Evolutionary conservation across 2,888 invertebrate genomes (phyloP).

Genomic region (Agonopterix alstromeriana): DNA sequence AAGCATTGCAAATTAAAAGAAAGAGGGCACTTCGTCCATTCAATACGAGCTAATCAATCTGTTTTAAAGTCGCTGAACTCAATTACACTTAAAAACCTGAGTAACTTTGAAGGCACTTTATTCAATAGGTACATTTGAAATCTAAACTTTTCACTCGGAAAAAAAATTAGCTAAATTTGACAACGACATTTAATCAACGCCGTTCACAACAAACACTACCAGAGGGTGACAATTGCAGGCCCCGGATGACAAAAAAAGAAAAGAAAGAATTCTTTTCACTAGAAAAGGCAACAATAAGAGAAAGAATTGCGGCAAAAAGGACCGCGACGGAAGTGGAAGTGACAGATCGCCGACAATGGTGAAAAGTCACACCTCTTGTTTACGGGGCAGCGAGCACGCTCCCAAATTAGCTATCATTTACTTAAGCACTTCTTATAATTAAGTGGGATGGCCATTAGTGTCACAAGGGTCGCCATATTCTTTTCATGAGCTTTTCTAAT

Average conservation of each 20-base stretch:
- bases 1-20: no score
- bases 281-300: slow-evolving; percentile 67
- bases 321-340: slow-evolving; percentile 65
- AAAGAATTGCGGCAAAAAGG: slow-evolving; percentile 55
- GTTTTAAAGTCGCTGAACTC: no score
- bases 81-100: no score
- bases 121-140: slow-evolving; percentile 10
- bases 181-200: slow-evolving; percentile 68
- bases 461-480: slow-evolving; percentile 56
- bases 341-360: slow-evolving; percentile 73
- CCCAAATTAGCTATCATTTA: slow-evolving; percentile 72
- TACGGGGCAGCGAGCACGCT: slow-evolving; percentile 54
- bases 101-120: neutral
- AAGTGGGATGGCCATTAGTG: slow-evolving; percentile 63
- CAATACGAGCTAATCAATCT: no score
- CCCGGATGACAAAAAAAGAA: slow-evolving; percentile 44
- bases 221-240: slow-evolving; percentile 72
- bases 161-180: slow-evolving; percentile 60
- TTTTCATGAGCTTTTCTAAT: slow-evolving; percentile 52
- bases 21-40: no score
- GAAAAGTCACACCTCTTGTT: slow-evolving; percentile 75
- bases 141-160: slow-evolving; percentile 23
- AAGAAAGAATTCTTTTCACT: slow-evolving; percentile 65
- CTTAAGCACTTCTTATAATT: slow-evolving; percentile 75
- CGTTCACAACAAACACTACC: slow-evolving; percentile 59